A percentile compares a stretch with the other conserved stretches of the same genome.
Evolutionary conservation across 2,113 vertebrate genomes (phyloP).

Genomic region (Sinocyclocheilus anshuiensis): DNA sequence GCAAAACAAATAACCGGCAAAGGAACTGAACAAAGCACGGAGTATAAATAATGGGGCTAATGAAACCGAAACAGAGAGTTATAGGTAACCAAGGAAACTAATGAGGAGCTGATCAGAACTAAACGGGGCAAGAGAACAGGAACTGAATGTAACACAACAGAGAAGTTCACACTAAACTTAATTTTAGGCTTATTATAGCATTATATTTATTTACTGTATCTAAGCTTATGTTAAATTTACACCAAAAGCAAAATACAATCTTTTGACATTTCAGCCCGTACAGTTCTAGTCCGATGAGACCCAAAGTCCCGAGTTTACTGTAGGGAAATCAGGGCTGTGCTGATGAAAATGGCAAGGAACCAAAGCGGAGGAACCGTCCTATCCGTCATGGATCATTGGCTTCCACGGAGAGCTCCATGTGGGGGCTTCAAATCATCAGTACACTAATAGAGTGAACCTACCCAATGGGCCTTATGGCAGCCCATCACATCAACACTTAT

Average conservation of each 20-base stretch:
- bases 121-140: too few species aligned
- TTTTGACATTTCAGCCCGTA: conserved; percentile 13
- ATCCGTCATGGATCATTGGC: conserved; percentile 34
- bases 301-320: background rate
- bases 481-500: background rate
- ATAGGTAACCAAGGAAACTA: too few species aligned
- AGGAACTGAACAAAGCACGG: too few species aligned
- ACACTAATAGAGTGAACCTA: conserved; percentile 12
- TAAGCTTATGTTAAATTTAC: background rate
- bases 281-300: background rate
- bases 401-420: background rate
- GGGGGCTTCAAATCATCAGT: background rate
- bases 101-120: too few species aligned
- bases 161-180: too few species aligned
- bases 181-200: too few species aligned
- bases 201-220: background rate
- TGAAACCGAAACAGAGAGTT: too few species aligned
- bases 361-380: background rate
- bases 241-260: background rate
- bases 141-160: too few species aligned
- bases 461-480: conserved; percentile 19
- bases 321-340: conserved; percentile 8
- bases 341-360: conserved; percentile 23
- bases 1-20: too few species aligned
- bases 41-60: too few species aligned